A percentile compares a stretch with the other conserved stretches of the same genome.
Evolutionary conservation across 92 coral and sea anemone species (phyloP).

Genomic region (Hydrozoanthus gracilis): DNA sequence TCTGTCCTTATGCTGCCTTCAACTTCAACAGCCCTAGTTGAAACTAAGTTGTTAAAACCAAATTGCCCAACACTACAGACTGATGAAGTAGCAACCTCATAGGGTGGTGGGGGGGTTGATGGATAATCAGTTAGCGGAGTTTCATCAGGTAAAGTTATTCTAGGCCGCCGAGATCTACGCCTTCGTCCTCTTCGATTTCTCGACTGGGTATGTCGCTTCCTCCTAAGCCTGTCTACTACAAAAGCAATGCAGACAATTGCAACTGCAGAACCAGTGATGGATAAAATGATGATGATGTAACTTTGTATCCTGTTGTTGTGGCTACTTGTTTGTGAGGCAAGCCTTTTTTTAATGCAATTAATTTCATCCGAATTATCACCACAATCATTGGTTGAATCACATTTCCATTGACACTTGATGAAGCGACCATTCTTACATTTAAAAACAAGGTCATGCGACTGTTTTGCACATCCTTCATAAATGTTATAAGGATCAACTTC

Average conservation of each 20-base stretch:
- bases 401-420: constrained; percentile 81
- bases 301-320: constrained; percentile 60
- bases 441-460: constrained; percentile 64
- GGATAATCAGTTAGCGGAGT: constrained; percentile 70
- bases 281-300: constrained; percentile 77
- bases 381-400: constrained; percentile 87
- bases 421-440: constrained; percentile 69
- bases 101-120: constrained; percentile 86
- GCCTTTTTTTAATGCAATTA: constrained; percentile 45
- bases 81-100: constrained; percentile 66
- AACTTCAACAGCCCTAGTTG: constrained; percentile 1
- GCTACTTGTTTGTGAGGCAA: constrained; percentile 24
- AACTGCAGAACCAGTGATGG: constrained; percentile 79
- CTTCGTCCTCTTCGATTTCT: constrained; percentile 73
- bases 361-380: constrained; percentile 84
- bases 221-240: constrained; percentile 75
- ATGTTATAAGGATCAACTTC: constrained; percentile 74
- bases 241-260: constrained; percentile 75
- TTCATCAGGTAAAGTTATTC: constrained; percentile 59
- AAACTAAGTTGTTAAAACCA: not conserved
- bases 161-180: constrained; percentile 54
- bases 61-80: constrained; percentile 40
- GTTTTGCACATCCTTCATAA: constrained; percentile 65
- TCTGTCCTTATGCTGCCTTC: not conserved
- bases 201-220: constrained; percentile 68